Evolutionary conservation across 2,797 vertebrate genomes (phyloP).

Genomic region (Ceyx erithaca): DNA sequence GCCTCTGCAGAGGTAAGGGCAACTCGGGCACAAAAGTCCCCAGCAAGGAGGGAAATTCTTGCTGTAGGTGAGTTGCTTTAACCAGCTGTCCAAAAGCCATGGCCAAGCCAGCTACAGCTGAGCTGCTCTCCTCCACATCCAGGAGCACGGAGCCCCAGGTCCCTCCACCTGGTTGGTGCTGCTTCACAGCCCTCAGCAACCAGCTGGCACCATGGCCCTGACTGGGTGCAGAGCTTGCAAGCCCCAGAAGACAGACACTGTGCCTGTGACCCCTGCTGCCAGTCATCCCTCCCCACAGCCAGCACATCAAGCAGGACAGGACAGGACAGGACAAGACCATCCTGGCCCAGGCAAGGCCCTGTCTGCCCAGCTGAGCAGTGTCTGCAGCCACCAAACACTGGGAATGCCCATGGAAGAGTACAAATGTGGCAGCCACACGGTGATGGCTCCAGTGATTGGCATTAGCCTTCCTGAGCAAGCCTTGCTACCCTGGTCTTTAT

Average conservation of each 20-base stretch:
- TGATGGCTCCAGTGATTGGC: neutral
- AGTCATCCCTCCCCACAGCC: neutral
- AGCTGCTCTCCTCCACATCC: neutral
- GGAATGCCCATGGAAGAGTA: neutral
- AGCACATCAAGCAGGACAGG: no score
- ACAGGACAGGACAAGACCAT: neutral
- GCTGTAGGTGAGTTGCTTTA: neutral
- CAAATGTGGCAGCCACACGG: neutral
- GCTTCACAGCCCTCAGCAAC: neutral
- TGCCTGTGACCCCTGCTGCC: neutral
- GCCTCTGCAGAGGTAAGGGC: neutral
- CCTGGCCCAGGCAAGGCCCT: neutral
- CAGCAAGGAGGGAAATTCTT: neutral
- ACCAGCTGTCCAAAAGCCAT: neutral
- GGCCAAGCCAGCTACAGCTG: neutral
- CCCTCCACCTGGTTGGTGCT: neutral
- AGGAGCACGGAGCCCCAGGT: neutral
- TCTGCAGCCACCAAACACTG: neutral
- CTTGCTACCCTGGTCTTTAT: neutral
- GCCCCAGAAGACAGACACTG: neutral
- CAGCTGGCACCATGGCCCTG: neutral
- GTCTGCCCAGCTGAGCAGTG: neutral
- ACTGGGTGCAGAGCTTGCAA: neutral
- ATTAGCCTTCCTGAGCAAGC: neutral
- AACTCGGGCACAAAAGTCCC: neutral